Evolutionary conservation across 2,113 vertebrate species (phyloP).

Genomic region (Anguilla japonica): DNA sequence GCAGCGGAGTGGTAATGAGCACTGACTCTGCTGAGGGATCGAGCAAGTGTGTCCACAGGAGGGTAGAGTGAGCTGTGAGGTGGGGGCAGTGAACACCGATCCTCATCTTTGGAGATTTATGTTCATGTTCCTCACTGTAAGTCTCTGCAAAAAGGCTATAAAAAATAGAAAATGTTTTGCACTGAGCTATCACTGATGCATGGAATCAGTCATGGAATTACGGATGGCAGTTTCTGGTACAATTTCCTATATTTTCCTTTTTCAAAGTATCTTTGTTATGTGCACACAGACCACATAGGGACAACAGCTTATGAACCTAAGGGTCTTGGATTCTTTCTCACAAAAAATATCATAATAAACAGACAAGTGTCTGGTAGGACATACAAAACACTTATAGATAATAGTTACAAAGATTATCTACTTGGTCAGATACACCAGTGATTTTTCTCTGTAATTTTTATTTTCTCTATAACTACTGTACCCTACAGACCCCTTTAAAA

Average conservation of each 20-base stretch:
- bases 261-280: background rate
- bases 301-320: no score
- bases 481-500: background rate
- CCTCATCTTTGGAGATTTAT: background rate
- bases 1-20: background rate
- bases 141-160: background rate
- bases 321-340: no score
- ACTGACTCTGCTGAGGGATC: background rate
- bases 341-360: background rate
- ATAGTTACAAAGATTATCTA: no score
- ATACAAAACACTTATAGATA: background rate
- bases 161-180: background rate
- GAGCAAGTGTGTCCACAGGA: background rate
- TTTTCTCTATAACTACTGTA: background rate
- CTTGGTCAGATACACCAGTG: background rate
- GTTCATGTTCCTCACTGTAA: background rate
- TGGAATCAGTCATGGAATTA: background rate
- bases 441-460: background rate
- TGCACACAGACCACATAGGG: background rate
- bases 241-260: background rate
- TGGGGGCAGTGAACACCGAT: background rate
- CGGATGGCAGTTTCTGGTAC: background rate
- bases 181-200: background rate
- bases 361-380: background rate
- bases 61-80: background rate